These are phyloP conservation scores for Megalops atlanticus DNA, from an alignment of 2,113 vertebrate genomes.

Conservation along the genomic window DNA sequence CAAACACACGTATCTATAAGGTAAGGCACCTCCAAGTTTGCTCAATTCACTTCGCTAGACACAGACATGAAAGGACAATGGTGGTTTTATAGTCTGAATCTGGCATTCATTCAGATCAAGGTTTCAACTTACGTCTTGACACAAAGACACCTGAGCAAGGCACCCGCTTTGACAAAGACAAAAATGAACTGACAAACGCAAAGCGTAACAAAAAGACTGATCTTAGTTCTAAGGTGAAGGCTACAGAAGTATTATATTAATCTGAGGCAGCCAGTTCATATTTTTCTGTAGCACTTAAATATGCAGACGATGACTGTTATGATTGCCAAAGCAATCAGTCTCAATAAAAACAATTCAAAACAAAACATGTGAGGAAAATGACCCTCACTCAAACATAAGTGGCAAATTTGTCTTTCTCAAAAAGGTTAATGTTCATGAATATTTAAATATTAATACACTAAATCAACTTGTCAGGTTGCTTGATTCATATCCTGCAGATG, in stretches of 20 bases:
- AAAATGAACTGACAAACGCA: background rate
- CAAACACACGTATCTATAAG: conserved; percentile 17
- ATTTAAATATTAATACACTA: conserved; percentile 72
- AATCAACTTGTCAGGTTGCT: conserved; percentile 71
- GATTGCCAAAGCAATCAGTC: conserved; percentile 70
- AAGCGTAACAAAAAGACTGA: background rate
- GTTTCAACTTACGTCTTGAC: no score
- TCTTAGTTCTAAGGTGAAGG: background rate
- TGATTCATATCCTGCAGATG: conserved; percentile 63
- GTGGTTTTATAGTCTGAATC: background rate
- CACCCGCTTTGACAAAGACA: background rate
- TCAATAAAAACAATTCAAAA: conserved; percentile 68
- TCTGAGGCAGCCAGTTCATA: background rate
- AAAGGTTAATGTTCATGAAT: conserved; percentile 79
- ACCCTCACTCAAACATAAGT: conserved; percentile 58
- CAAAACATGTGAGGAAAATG: conserved; percentile 61
- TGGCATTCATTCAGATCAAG: background rate
- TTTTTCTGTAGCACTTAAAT: conserved; percentile 35
- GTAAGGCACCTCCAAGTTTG: background rate
- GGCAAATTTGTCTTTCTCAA: conserved; percentile 67
- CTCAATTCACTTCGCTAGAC: background rate
- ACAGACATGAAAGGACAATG: background rate
- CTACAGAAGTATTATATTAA: background rate
- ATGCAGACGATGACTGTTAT: conserved; percentile 49
- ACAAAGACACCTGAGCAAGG: no score